Evolutionary conservation across 1,140 invertebrate genomes (phyloP).

Genomic region (Drosophila watanabei): DNA sequence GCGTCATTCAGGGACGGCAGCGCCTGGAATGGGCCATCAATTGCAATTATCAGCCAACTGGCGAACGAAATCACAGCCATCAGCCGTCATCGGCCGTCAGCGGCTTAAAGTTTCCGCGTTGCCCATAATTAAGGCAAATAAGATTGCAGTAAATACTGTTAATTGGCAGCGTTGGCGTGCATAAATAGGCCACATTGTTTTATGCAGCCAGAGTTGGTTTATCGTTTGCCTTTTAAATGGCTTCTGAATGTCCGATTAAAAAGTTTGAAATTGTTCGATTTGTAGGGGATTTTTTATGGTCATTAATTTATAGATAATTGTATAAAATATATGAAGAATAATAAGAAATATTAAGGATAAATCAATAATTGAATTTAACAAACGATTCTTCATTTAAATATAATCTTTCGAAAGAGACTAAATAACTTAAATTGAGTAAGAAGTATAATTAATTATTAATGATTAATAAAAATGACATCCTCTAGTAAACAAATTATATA

Average conservation of each 20-base stretch:
- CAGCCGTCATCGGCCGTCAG: conserved; percentile 10
- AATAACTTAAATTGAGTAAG: too few relatives aligned
- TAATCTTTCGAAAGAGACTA: too few relatives aligned
- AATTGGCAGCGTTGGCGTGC: conserved; percentile 42
- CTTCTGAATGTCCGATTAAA: not conserved
- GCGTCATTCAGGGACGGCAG: conserved; percentile 26
- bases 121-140: conserved; percentile 64
- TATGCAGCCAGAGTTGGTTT: not conserved
- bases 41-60: conserved; percentile 47
- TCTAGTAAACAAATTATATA: too few relatives aligned
- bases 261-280: not conserved
- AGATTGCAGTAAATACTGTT: conserved; percentile 31
- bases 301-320: not conserved
- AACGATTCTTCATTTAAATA: too few relatives aligned
- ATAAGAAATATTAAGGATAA: not conserved
- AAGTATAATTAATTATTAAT: too few relatives aligned
- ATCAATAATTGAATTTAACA: not conserved
- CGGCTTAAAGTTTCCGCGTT: conserved; percentile 27
- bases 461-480: too few relatives aligned
- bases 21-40: conserved; percentile 32
- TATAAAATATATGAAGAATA: not conserved
- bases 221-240: not conserved
- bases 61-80: conserved; percentile 37
- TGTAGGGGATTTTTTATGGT: not conserved
- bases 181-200: conserved; percentile 26